A percentile compares a stretch with the other conserved stretches of the same genome.
phyloP scores from a whole-genome alignment of 2,113 vertebrate species.

The Telmatochromis sp. region DNA sequence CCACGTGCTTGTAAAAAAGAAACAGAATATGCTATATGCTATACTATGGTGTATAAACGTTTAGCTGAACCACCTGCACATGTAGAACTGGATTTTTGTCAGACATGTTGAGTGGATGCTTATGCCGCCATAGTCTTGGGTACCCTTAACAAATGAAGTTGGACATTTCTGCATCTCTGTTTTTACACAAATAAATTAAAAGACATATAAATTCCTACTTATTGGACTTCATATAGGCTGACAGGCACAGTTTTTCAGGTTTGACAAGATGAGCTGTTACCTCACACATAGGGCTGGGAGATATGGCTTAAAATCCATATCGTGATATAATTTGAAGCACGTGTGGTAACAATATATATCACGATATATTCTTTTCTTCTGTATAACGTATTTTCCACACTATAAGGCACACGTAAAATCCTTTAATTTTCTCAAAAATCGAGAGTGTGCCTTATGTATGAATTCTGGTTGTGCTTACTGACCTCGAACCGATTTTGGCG shows the following conservation, averaged over 20 bases:
- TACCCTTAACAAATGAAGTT: background rate
- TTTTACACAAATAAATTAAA: background rate
- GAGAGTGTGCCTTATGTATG: no score
- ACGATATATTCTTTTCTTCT: no score
- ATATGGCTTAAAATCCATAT: no score
- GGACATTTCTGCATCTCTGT: background rate
- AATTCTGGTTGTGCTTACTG: no score
- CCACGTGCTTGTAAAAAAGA: background rate
- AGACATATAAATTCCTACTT: background rate
- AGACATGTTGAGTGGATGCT: background rate
- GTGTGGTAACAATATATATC: fast-evolving
- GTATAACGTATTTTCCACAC: no score
- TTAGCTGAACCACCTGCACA: background rate
- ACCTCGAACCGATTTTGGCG: no score
- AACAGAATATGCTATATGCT: background rate
- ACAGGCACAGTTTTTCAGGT: background rate
- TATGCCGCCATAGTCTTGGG: background rate
- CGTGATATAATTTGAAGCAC: no score
- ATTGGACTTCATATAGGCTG: background rate
- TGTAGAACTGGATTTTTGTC: background rate
- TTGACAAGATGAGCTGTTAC: background rate
- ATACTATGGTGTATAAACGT: background rate
- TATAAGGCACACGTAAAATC: no score
- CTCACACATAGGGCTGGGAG: background rate
- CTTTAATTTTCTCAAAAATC: no score